These are phyloP conservation scores for Fringilla coelebs DNA, from an alignment of 2,797 vertebrate species.

Conservation along the genomic window DNA sequence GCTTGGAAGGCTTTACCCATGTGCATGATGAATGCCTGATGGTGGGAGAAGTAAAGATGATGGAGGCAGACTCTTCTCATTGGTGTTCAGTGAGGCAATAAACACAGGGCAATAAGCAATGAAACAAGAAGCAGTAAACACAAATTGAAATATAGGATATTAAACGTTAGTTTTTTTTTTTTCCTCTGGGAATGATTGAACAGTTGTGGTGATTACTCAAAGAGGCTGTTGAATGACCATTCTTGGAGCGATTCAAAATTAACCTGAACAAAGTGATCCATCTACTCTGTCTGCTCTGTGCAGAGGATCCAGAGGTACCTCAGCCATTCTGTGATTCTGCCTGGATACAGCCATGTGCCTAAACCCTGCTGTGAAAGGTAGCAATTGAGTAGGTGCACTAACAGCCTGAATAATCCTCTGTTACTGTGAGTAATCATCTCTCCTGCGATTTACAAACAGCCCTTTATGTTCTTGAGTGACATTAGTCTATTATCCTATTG, in stretches of 20 bases:
- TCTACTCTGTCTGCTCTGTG: background rate
- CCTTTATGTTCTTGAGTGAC: background rate
- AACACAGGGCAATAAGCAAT: background rate
- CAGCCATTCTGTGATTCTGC: background rate
- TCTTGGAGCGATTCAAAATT: background rate
- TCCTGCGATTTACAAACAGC: background rate
- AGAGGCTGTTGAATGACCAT: background rate
- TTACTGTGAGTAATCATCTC: background rate
- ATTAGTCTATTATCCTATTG: background rate
- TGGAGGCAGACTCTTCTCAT: background rate
- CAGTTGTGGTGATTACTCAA: background rate
- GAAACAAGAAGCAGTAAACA: background rate
- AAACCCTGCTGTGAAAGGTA: background rate
- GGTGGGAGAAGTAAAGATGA: background rate
- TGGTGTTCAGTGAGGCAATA: background rate
- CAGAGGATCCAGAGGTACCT: background rate
- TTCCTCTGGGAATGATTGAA: background rate
- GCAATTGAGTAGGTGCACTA: background rate
- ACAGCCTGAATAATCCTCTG: background rate
- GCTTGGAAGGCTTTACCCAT: background rate
- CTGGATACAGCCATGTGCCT: background rate
- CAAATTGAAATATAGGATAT: background rate
- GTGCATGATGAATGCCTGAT: background rate
- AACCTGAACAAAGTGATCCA: background rate
- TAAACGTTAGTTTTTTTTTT: background rate